Base-by-base conservation (phyloP, 2,797 vertebrate species). In the Aulostomus chinensis region DNA sequence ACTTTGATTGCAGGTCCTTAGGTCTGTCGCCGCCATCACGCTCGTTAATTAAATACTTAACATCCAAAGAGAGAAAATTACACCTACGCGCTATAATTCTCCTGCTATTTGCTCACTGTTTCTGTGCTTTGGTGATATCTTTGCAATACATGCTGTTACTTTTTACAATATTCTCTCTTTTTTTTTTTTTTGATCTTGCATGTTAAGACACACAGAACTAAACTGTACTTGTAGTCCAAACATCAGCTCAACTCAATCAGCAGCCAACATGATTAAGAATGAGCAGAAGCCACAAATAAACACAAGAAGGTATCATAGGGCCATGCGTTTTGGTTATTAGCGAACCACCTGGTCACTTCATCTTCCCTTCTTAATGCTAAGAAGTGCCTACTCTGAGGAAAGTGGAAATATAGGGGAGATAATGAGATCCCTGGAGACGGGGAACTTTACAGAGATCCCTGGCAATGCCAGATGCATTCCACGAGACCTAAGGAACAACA, bases 391-490 rank as follows among this genome's bases (percentile, higher is more conserved):
- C 83, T 80, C 72, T 56, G 84, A 87, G 78, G 86, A 90, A 90
- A 85, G 76, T 76, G 53, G 73, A 83, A 83, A 84, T 86, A 69
- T 61, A 83, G 71, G 77, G 51, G 69, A 84, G 81, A 81, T 92
- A 92, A 92, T 90, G 88, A 92, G 90, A 69, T 90, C 91, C 81
- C 88, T 18, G 31, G 86, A 85, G 90, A 82, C 46, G 21, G 47
- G 40, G 73, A 86, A 88, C 81, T 89, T 86, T 86, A 76, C 80
- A 73, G 61, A 82, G 65, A 78, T 86, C 83, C 83, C 81, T 78
- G 77, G 78, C 80, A 80, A 88, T 58, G 70, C 76, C 79, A 78
- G 74, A 83, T 67, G 73, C 73, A 87, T 83, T 85, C 77, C 71
- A 76, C 79, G 36, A 82, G 78, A 86, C 79, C 83, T 60, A 78